Base-by-base conservation (phyloP, 2,888 invertebrate genomes). In the Scotopteryx bipunctaria region DNA sequence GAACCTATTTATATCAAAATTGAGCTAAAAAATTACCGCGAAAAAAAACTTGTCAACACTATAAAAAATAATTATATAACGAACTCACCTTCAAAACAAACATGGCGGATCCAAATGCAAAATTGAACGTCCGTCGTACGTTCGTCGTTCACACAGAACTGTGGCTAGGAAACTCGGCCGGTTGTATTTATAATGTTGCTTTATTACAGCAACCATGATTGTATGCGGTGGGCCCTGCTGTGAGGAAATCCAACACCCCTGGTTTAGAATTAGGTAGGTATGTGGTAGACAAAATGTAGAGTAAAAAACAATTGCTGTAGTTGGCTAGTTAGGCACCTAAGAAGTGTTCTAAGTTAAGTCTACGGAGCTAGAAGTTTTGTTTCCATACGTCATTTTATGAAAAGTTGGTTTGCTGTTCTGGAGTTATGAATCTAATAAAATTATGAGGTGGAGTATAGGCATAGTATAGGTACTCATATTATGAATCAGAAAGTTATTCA, bases 181-280 rank as follows among this genome's bases (percentile, higher is more conserved):
- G 86, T 76, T 83, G 85, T 89, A 89, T 89, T 86, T 89, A 89
- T 89, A 89, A 89, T 76, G 86, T 89, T 79, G 83, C 75, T 70
- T 77, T 73, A 75, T 83, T 82, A 76, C 84, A 81, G 79, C 81
- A 81, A 78, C 65, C 69, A 63, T 68, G 67, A 82, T 86, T 81
- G 81, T 86, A 86, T 89, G 84, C 88, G 72, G 72, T 64, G 69
- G 80, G 73, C 85, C 83, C 81, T 73, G 71, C 35, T 74, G 77
- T 83, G 80, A 83, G 76, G 87, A 81, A 88, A 88, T 68, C 62
- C 64, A 72, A 81, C 81, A 81, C 82, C 83, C 78, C 73, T 67
- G 63, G 57, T 53, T 53, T 25, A 35, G 50, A 52, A 58, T 56
- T 53, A 55, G 55, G 53, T 50, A 43, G 32, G 46, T 44, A 42